Evolutionary conservation across 2,888 invertebrate species (phyloP).

Genomic region (Aphidoletes aphidimyza): DNA sequence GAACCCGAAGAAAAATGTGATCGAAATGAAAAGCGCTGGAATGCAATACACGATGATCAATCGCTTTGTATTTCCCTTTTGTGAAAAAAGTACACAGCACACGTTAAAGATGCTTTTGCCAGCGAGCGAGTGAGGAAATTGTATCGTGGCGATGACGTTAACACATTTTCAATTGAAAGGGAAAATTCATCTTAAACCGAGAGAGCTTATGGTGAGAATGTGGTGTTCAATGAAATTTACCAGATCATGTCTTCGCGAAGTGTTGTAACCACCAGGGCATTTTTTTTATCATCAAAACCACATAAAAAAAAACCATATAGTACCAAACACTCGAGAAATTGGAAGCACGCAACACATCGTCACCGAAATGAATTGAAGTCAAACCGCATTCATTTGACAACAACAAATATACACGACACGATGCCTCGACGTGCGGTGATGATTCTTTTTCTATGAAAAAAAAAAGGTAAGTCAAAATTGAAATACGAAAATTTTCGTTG

Average conservation of each 20-base stretch:
- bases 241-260: conserved; percentile 30
- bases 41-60: conserved; percentile 40
- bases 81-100: background rate
- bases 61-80: background rate
- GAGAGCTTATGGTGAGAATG: conserved; percentile 1
- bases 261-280: conserved; percentile 21
- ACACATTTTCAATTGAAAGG: conserved; percentile 23
- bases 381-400: conserved; percentile 50
- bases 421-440: conserved; percentile 3
- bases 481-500: conserved; percentile 28
- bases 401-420: conserved; percentile 27
- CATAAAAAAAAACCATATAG: background rate
- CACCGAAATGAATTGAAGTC: conserved; percentile 52
- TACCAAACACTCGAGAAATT: conserved; percentile 17
- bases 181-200: conserved; percentile 24
- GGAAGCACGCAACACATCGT: conserved; percentile 30
- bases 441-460: background rate
- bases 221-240: conserved; percentile 47
- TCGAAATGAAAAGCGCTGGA: conserved; percentile 13
- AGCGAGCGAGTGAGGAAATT: background rate
- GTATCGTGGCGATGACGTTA: conserved; percentile 4
- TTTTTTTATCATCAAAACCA: conserved; percentile 32
- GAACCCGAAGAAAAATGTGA: background rate
- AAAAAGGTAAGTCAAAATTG: conserved; percentile 20
- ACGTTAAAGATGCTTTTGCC: background rate